Evolutionary conservation across 2,113 vertebrate species (phyloP).

Genomic region (Physeter macrocephalus): DNA sequence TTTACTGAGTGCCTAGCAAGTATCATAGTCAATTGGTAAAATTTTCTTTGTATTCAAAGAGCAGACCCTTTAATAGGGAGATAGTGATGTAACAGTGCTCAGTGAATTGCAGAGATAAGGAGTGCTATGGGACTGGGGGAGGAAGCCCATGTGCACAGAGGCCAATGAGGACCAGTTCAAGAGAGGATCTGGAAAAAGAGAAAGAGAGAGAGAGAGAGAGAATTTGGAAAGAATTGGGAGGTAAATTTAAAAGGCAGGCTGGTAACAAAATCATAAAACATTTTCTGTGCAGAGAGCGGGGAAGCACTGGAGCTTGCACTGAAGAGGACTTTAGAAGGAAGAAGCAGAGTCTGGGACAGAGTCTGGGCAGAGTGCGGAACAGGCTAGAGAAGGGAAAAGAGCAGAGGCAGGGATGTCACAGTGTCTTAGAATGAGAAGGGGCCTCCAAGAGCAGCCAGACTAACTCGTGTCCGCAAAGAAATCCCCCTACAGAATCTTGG

Average conservation of each 20-base stretch:
- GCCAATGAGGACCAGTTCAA: background rate
- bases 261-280: background rate
- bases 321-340: background rate
- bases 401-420: background rate
- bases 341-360: background rate
- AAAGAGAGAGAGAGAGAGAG: background rate
- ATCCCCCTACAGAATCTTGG: background rate
- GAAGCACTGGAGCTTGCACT: background rate
- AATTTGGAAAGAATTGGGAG: background rate
- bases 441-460: background rate
- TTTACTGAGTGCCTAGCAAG: background rate
- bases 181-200: background rate
- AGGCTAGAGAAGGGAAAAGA: background rate
- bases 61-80: background rate
- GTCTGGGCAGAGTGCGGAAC: background rate
- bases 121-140: too few relatives aligned
- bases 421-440: background rate
- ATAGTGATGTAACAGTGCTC: rapidly evolving
- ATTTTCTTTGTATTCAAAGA: background rate
- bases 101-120: background rate
- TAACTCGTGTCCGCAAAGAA: background rate
- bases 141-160: background rate
- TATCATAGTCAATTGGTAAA: background rate
- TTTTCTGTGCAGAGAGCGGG: background rate
- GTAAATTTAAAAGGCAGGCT: background rate